phyloP scores from a whole-genome alignment of 1,140 invertebrate genomes.

The Choristoneura fumiferana region DNA sequence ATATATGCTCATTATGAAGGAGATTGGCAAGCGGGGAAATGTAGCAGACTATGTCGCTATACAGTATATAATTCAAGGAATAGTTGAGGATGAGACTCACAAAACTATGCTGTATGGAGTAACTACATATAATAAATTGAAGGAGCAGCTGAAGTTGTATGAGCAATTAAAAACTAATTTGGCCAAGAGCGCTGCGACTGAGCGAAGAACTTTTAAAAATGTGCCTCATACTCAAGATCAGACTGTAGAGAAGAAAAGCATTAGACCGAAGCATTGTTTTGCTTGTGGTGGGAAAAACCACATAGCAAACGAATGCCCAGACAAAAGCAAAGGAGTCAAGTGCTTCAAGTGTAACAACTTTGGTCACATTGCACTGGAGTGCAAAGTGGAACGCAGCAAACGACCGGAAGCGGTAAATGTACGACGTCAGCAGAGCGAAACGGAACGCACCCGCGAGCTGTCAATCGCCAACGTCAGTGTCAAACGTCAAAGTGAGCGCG shows the following conservation, averaged over 20 bases:
- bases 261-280: not conserved
- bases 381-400: not conserved
- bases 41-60: not conserved
- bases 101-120: not conserved
- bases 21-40: not conserved
- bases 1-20: not conserved
- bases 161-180: too few relatives aligned
- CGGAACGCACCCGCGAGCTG: too few relatives aligned
- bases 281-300: not conserved
- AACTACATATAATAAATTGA: not conserved
- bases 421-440: too few relatives aligned
- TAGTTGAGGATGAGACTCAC: not conserved
- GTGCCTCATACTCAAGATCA: not conserved
- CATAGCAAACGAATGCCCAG: not conserved
- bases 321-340: not conserved
- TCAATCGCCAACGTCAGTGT: not conserved
- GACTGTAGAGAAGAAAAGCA: not conserved
- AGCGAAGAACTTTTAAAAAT: not conserved
- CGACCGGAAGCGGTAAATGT: not conserved
- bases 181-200: too few relatives aligned
- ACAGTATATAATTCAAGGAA: not conserved
- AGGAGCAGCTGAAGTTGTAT: too few relatives aligned
- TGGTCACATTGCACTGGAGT: not conserved
- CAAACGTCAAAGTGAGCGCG: too few relatives aligned
- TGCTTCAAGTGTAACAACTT: not conserved